Percentiles rank a stretch among this genome's conserved stretches.
Evolutionary conservation across 2,113 vertebrate species (phyloP).

Genomic region (Terrapene triunguis): DNA sequence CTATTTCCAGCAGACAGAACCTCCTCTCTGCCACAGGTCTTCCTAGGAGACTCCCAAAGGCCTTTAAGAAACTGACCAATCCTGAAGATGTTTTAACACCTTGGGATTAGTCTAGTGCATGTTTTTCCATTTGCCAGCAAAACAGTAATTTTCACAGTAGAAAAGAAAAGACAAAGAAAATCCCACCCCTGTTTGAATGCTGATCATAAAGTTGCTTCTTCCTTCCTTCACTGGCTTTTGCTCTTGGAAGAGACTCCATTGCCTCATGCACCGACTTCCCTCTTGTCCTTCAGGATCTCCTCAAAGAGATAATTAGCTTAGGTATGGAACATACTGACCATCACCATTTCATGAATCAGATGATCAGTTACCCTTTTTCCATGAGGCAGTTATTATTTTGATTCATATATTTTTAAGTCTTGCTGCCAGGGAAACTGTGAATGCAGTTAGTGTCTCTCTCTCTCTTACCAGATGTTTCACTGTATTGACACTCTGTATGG

Average conservation of each 20-base stretch:
- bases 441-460: neutral
- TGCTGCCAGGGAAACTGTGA: neutral
- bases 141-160: neutral
- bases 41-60: neutral
- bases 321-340: neutral
- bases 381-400: neutral
- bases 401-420: neutral
- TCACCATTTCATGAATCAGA: neutral
- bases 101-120: neutral
- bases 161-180: neutral
- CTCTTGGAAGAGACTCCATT: neutral
- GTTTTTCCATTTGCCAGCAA: neutral
- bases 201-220: neutral
- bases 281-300: neutral
- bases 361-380: slow-evolving; percentile 9
- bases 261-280: neutral
- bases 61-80: neutral
- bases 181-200: neutral
- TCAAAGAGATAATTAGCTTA: neutral
- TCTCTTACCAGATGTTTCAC: slow-evolving; percentile 20
- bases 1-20: neutral
- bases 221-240: neutral
- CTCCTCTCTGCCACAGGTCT: neutral
- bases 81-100: neutral
- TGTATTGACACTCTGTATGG: neutral